phyloP scores from a whole-genome alignment of 2,888 invertebrate species.

The Apotomis betuletana region DNA sequence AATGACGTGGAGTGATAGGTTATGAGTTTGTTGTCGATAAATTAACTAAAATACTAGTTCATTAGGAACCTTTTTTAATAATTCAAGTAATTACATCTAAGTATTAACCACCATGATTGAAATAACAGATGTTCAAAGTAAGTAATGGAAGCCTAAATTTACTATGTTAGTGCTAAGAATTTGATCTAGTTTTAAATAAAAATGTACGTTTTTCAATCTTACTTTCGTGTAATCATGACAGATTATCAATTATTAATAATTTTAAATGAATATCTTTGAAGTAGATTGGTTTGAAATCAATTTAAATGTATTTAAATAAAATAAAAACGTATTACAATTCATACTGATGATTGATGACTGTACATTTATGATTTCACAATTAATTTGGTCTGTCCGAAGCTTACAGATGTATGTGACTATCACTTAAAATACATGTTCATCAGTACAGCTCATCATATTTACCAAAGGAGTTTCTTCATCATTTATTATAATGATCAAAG shows the following conservation, averaged over 20 bases:
- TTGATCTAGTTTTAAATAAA: slow-evolving; percentile 32
- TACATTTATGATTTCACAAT: neutral
- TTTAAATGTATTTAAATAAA: neutral
- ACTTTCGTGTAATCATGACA: slow-evolving; percentile 2
- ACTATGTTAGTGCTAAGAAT: slow-evolving; percentile 13
- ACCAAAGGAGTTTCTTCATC: too few species aligned
- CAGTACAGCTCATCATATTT: too few species aligned
- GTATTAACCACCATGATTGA: slow-evolving; percentile 87
- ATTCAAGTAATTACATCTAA: slow-evolving; percentile 42
- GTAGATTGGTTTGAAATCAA: neutral
- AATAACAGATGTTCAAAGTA: slow-evolving; percentile 93
- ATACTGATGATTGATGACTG: slow-evolving; percentile 1
- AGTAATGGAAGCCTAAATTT: slow-evolving; percentile 64
- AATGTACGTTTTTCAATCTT: neutral
- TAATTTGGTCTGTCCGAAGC: too few species aligned
- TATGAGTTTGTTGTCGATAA: slow-evolving; percentile 64
- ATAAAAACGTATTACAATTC: neutral
- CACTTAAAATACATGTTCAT: too few species aligned
- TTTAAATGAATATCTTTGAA: neutral
- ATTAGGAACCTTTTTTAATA: slow-evolving; percentile 45
- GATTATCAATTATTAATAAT: neutral
- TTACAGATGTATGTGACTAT: too few species aligned
- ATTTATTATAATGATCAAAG: too few species aligned
- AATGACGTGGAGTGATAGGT: slow-evolving; percentile 75
- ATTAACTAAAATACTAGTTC: slow-evolving; percentile 57